These are phyloP conservation scores for Neogobius melanostomus DNA, from an alignment of 2,113 vertebrate species.

Conservation along the genomic window DNA sequence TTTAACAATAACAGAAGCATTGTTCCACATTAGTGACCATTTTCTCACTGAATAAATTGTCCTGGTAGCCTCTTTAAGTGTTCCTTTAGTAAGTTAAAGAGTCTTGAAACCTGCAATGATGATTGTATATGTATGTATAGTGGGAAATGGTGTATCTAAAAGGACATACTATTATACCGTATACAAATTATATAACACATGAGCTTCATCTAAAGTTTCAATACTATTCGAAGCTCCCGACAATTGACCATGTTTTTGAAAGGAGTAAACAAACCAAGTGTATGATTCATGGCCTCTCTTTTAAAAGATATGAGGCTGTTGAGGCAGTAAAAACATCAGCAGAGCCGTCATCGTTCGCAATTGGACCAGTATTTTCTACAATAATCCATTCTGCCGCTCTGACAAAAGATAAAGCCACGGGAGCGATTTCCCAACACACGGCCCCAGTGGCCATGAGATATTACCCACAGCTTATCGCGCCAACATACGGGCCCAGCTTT, in stretches of 20 bases:
- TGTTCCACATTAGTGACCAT: no score
- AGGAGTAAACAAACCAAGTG: not conserved
- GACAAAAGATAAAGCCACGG: constrained; percentile 54
- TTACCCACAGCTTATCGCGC: constrained; percentile 49
- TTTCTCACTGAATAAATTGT: no score
- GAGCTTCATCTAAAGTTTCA: not conserved
- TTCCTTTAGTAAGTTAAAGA: no score
- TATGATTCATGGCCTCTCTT: constrained; percentile 7
- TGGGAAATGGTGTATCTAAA: no score
- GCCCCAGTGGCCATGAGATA: constrained; percentile 40
- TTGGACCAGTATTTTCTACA: constrained; percentile 26
- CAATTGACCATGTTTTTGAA: not conserved
- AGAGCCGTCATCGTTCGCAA: constrained; percentile 22
- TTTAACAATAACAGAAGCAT: no score
- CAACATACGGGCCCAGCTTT: constrained; percentile 46
- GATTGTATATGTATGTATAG: no score
- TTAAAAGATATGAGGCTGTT: constrained; percentile 26
- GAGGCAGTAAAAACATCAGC: constrained; percentile 38
- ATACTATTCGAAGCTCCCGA: not conserved
- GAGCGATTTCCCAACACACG: constrained; percentile 38
- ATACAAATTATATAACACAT: not conserved
- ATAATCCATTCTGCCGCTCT: constrained; percentile 53
- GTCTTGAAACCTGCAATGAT: no score
- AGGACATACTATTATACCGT: not conserved
- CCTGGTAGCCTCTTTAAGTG: no score